These are phyloP conservation scores for Dallia pectoralis DNA, from an alignment of 2,797 vertebrate species.

Conservation along the genomic window DNA sequence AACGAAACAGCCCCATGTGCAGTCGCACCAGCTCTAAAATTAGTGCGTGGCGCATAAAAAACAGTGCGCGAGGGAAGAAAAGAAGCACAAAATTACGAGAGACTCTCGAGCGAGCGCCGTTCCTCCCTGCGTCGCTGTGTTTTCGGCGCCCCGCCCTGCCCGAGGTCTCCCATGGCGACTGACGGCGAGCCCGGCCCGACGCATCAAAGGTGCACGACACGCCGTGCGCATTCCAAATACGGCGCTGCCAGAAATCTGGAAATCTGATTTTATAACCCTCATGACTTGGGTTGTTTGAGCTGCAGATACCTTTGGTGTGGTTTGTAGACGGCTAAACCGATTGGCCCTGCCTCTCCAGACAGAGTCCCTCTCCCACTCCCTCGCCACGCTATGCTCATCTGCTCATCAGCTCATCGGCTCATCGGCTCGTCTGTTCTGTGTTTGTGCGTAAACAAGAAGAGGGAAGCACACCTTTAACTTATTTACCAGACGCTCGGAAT, in stretches of 20 bases:
- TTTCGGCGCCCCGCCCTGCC: constrained; percentile 58
- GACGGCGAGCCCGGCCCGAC: constrained; percentile 50
- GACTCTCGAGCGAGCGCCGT: constrained; percentile 73
- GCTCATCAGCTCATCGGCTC: constrained; percentile 56
- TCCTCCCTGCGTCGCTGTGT: constrained; percentile 57
- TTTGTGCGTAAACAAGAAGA: constrained; percentile 70
- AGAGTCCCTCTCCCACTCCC: constrained; percentile 44
- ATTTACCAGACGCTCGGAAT: constrained; percentile 69
- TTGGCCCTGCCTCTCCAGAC: constrained; percentile 55
- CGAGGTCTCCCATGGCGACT: constrained; percentile 58
- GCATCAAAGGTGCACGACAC: constrained; percentile 69
- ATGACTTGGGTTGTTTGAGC: constrained; percentile 70
- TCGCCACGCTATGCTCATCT: constrained; percentile 61
- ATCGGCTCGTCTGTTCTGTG: constrained; percentile 66
- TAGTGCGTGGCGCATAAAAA: constrained; percentile 62
- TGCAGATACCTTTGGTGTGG: constrained; percentile 71
- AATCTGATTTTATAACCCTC: constrained; percentile 72
- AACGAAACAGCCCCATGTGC: constrained; percentile 54
- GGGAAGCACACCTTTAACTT: constrained; percentile 66
- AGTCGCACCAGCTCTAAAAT: constrained; percentile 73
- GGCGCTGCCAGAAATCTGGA: constrained; percentile 74
- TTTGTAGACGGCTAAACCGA: constrained; percentile 66
- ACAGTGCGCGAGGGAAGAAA: not conserved
- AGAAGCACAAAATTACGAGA: constrained; percentile 49
- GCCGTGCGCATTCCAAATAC: constrained; percentile 70